phyloP scores from a whole-genome alignment of 2,113 vertebrate genomes.

The Corythaixoides concolor region DNA sequence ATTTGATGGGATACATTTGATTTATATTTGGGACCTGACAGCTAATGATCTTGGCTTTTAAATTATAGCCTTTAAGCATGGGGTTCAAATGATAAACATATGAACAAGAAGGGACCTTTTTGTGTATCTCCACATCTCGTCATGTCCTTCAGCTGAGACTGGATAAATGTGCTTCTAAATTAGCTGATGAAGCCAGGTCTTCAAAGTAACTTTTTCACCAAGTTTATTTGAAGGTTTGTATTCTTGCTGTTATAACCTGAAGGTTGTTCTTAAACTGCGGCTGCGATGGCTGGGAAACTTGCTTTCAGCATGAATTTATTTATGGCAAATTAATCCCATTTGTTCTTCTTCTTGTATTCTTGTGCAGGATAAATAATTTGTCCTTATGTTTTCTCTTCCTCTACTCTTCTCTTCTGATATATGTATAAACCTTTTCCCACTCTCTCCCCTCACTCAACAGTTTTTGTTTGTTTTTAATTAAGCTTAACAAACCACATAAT shows the following conservation, averaged over 20 bases:
- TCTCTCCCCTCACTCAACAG: background rate
- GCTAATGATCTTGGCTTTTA: background rate
- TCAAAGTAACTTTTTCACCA: background rate
- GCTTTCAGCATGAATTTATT: background rate
- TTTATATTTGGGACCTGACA: background rate
- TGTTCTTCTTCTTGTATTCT: background rate
- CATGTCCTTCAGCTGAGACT: background rate
- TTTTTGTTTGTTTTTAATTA: background rate
- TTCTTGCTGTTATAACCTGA: background rate
- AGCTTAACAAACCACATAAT: background rate
- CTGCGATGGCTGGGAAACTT: background rate
- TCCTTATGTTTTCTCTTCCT: background rate
- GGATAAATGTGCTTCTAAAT: background rate
- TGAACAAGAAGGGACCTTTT: background rate
- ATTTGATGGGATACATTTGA: background rate
- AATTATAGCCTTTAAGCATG: background rate
- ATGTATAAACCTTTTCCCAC: background rate
- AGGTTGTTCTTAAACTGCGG: background rate
- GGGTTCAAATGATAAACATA: background rate
- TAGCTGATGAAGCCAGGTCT: background rate
- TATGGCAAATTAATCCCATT: background rate
- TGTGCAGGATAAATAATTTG: background rate
- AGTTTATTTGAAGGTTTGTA: background rate
- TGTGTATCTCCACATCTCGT: background rate
- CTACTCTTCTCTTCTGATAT: background rate